phyloP scores from a whole-genome alignment of 2,888 invertebrate genomes.

The Hydraecia micacea region DNA sequence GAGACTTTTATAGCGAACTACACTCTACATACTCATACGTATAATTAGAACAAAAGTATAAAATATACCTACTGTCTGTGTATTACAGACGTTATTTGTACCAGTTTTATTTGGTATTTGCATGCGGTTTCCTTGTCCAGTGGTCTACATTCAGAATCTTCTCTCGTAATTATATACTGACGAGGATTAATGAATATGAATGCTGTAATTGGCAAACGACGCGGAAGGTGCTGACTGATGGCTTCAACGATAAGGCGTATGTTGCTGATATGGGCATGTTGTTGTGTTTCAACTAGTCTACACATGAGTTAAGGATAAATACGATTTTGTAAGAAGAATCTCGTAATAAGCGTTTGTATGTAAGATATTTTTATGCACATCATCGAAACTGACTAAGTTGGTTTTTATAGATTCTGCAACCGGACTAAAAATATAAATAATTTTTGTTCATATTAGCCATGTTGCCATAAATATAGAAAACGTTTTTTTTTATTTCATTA shows the following conservation, averaged over 20 bases:
- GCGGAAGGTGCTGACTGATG: conserved; percentile 72
- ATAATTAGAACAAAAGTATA: too few relatives aligned
- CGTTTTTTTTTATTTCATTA: too few relatives aligned
- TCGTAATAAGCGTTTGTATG: background rate
- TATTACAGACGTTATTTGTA: background rate
- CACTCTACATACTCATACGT: too few relatives aligned
- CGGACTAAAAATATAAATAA: too few relatives aligned
- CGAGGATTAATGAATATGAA: conserved; percentile 76
- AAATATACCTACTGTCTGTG: too few relatives aligned
- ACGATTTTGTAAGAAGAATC: background rate
- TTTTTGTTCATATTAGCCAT: too few relatives aligned
- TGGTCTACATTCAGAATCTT: conserved; percentile 59
- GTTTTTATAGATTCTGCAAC: too few relatives aligned
- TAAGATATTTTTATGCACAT: background rate
- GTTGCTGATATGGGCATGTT: conserved; percentile 48
- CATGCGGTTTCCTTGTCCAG: conserved; percentile 37
- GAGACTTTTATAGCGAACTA: too few relatives aligned
- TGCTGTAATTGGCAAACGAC: conserved; percentile 76
- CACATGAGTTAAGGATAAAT: conserved; percentile 17
- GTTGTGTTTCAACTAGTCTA: conserved; percentile 13
- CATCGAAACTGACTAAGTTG: background rate
- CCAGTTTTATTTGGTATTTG: conserved; percentile 15
- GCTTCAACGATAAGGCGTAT: conserved; percentile 44
- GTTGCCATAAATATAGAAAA: too few relatives aligned
- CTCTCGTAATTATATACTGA: conserved; percentile 45